Base-by-base conservation (phyloP, 1,140 invertebrate genomes). In the Rhagoletis zephyria region DNA sequence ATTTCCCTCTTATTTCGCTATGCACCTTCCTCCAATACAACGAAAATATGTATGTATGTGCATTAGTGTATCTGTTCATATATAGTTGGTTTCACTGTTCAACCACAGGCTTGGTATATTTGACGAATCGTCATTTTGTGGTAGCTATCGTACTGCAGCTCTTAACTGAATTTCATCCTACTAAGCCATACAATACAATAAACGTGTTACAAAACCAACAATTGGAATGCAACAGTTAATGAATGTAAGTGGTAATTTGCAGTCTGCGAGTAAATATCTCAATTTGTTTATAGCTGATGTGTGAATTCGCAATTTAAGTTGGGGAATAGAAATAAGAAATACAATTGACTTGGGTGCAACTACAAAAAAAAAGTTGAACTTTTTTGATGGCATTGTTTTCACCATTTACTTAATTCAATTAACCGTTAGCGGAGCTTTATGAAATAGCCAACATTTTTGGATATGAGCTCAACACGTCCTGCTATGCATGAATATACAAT, bases 191-290 rank as follows among this genome's bases (percentile, higher is more conserved):
- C 48, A 74, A 48, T 16, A 16, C 3, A 77, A 45, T 12, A 10
- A 42, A 40, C 61, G 4, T 4, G 9, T 4, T 67, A 67, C 64
- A 67, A 67, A 67, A 67, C 5, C 74, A 81, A 56, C 48, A 56
- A 51, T 51, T 81, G 74, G 45, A 81, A 81, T 81, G 74, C 45
- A 19, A 81, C 16, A 56, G 74, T 56, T 56, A 81, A 81, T 30
- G 48, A 81, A 56, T 51, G n/a, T n/a, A 81, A 56, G 74, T 59
- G 74, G 45, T 51, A 81, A 81, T 81, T 81, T 56, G 48, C 74
- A 48, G n/a, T 81, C 19, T 51, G 74, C 14, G 74, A 81, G 48
- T 81, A 81, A 81, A 56, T 81, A 81, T 51, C 74, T 81, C 74
- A 81, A 81, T 81, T 74, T 81, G 48, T 56, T 56, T 81, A 56